These are phyloP conservation scores for Clangula hyemalis DNA, from an alignment of 2,797 vertebrate genomes.

Conservation along the genomic window DNA sequence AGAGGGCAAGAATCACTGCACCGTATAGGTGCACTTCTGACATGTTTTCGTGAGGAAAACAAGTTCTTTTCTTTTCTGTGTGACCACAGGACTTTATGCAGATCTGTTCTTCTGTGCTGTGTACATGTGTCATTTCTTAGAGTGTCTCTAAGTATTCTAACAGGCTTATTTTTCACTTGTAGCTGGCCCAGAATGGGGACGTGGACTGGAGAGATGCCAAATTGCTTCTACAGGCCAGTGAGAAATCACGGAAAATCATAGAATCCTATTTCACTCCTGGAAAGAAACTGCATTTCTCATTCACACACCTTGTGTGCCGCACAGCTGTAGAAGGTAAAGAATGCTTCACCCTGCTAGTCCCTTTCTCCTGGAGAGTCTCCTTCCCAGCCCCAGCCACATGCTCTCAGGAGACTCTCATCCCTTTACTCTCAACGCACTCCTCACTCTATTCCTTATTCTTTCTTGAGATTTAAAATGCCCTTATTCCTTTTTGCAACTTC, in stretches of 20 bases:
- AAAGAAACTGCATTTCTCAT: conserved; percentile 86
- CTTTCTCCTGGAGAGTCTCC: neutral
- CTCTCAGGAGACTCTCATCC: neutral
- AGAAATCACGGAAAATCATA: conserved; percentile 84
- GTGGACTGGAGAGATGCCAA: conserved; percentile 85
- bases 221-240: conserved; percentile 89
- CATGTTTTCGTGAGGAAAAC: neutral
- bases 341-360: neutral
- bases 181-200: conserved; percentile 88
- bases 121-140: neutral
- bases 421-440: neutral
- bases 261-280: conserved; percentile 93
- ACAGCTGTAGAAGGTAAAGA: conserved; percentile 87
- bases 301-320: conserved; percentile 95
- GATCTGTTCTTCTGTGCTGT: neutral
- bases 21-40: neutral
- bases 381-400: neutral
- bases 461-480: neutral
- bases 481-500: neutral
- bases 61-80: neutral
- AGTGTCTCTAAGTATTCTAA: conserved; percentile 6
- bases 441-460: neutral
- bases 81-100: neutral
- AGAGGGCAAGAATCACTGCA: neutral
- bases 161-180: conserved; percentile 22